Evolutionary conservation across 2,113 vertebrate genomes (phyloP).

Genomic region (Clinocottus analis): DNA sequence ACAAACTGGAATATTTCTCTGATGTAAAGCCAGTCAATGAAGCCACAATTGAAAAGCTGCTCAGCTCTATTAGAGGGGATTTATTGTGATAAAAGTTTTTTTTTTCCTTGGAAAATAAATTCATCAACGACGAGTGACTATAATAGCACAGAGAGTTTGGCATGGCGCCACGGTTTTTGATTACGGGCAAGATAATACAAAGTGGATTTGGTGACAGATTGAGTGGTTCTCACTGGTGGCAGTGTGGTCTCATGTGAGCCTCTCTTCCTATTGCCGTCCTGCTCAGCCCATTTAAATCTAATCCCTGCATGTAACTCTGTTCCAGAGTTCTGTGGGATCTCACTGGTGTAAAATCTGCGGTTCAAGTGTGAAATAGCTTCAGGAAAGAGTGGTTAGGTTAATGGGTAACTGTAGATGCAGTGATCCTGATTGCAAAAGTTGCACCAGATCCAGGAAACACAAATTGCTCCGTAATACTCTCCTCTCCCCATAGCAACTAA

Average conservation of each 20-base stretch:
- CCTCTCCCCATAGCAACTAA: background rate
- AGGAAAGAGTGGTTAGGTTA: conserved; percentile 11
- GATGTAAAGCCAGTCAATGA: background rate
- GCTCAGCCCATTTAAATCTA: conserved; percentile 32
- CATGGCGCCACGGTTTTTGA: conserved; percentile 42
- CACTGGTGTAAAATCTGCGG: conserved; percentile 14
- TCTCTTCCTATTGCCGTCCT: conserved; percentile 31
- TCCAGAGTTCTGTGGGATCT: conserved; percentile 24
- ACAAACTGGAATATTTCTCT: background rate
- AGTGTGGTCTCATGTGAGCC: conserved; percentile 49
- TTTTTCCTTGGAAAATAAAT: conserved; percentile 12
- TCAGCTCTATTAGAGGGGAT: background rate
- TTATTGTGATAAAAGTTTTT: background rate
- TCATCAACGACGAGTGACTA: conserved; percentile 12
- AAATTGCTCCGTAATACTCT: background rate
- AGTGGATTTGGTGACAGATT: conserved; percentile 57
- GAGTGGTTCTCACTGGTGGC: conserved; percentile 53
- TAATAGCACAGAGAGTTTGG: conserved; percentile 40
- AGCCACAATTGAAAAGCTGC: background rate
- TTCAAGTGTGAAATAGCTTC: conserved; percentile 9
- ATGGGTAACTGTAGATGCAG: conserved; percentile 33
- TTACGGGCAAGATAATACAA: conserved; percentile 67
- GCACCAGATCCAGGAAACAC: conserved; percentile 15
- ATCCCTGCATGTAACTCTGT: conserved; percentile 35
- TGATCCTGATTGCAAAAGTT: background rate